Evolutionary conservation across 1,140 invertebrate species (phyloP).

Genomic region (Arctopsyche grandis): DNA sequence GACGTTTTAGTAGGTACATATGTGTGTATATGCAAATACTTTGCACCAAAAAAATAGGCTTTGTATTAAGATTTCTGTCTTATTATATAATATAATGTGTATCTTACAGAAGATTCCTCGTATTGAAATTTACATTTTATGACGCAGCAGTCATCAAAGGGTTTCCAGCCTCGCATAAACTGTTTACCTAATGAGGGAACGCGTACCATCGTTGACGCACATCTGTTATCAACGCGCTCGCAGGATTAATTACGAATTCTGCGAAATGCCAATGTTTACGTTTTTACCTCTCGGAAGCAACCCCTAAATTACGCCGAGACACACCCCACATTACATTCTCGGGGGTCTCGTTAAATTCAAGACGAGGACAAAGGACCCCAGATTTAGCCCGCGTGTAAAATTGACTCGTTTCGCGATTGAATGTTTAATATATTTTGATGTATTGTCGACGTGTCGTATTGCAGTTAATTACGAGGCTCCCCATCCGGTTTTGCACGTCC

Average conservation of each 20-base stretch:
- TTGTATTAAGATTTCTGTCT: too few relatives aligned
- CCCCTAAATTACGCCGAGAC: conserved; percentile 16
- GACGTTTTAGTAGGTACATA: too few relatives aligned
- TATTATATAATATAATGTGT: too few relatives aligned
- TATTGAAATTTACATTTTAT: too few relatives aligned
- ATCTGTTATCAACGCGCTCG: conserved; percentile 27
- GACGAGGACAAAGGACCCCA: background rate
- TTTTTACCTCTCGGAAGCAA: conserved; percentile 21
- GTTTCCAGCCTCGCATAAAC: background rate
- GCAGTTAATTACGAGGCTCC: conserved; percentile 10
- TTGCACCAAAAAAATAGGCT: too few relatives aligned
- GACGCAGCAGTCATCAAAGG: too few relatives aligned
- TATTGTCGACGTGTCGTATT: background rate
- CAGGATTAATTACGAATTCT: conserved; percentile 38
- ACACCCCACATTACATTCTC: conserved; percentile 46
- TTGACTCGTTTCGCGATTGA: background rate
- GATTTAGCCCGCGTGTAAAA: background rate
- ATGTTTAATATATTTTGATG: too few relatives aligned
- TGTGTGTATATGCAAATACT: too few relatives aligned
- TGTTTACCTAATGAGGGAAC: conserved; percentile 32
- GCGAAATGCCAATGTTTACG: conserved; percentile 30
- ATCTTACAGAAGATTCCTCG: too few relatives aligned
- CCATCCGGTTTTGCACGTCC: background rate
- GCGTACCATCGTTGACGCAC: background rate
- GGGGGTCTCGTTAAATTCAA: conserved; percentile 49